These are phyloP conservation scores for Sarcoramphus papa DNA, from an alignment of 2,797 vertebrate genomes.

Conservation along the genomic window DNA sequence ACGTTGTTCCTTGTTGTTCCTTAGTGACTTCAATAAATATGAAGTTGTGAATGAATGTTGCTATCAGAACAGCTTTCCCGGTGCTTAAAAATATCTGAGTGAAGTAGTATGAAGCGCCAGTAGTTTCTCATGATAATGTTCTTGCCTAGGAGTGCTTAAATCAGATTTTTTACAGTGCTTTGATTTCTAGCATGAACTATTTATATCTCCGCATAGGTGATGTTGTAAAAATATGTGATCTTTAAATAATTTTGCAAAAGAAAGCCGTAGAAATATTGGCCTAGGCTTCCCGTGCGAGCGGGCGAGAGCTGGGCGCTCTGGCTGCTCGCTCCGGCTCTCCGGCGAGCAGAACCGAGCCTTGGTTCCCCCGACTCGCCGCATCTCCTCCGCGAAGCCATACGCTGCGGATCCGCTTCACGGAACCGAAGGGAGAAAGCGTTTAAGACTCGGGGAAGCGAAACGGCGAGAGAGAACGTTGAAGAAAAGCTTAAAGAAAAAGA, in stretches of 20 bases:
- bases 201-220: neutral
- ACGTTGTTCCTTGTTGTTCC: neutral
- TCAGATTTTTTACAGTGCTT: neutral
- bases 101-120: neutral
- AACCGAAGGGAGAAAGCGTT: too few species aligned
- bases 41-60: constrained; percentile 36
- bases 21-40: constrained; percentile 8
- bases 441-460: too few species aligned
- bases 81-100: constrained; percentile 24
- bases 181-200: neutral
- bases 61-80: neutral
- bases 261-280: neutral
- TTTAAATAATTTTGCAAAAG: neutral
- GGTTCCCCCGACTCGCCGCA: neutral
- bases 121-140: neutral
- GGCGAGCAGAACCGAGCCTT: neutral
- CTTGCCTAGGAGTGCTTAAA: constrained; percentile 13
- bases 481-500: too few species aligned
- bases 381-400: neutral
- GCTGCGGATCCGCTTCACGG: neutral
- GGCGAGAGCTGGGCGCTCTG: neutral
- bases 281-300: neutral
- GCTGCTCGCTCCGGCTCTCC: neutral
- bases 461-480: too few species aligned
- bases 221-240: neutral